Percentiles rank a stretch among this genome's conserved stretches.
Evolutionary conservation across 2,888 invertebrate species (phyloP).

Genomic region (Campaea margaritaria): DNA sequence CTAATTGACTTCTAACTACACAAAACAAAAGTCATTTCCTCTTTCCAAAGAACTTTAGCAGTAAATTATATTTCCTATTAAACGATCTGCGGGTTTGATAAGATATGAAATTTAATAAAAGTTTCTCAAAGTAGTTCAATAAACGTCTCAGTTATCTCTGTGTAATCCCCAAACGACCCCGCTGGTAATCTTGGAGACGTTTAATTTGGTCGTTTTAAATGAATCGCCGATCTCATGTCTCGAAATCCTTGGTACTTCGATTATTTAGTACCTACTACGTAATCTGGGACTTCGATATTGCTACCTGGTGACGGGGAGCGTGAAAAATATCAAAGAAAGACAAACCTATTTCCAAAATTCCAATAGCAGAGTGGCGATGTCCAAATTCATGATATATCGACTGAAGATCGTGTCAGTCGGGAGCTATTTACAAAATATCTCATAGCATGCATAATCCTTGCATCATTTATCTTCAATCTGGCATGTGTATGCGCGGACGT

Average conservation of each 20-base stretch:
- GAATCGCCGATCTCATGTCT: constrained; percentile 70
- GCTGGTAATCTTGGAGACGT: constrained; percentile 69
- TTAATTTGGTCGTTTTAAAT: constrained; percentile 76
- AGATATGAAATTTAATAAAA: constrained; percentile 61
- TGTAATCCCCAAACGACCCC: constrained; percentile 66
- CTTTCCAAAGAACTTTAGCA: constrained; percentile 40
- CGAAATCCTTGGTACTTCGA: constrained; percentile 51
- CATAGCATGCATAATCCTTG: constrained; percentile 59
- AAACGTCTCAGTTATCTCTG: constrained; percentile 67
- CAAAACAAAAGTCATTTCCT: constrained; percentile 27
- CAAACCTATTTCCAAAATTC: constrained; percentile 74
- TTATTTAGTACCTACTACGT: constrained; percentile 12
- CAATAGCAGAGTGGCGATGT: constrained; percentile 76
- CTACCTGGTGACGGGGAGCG: neutral
- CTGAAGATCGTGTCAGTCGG: constrained; percentile 55
- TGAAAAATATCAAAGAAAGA: constrained; percentile 61
- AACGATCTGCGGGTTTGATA: constrained; percentile 51
- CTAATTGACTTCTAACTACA: constrained; percentile 16
- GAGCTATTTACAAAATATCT: constrained; percentile 81
- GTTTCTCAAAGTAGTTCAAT: constrained; percentile 64
- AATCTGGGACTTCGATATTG: neutral
- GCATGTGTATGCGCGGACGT: constrained; percentile 24
- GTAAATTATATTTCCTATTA: constrained; percentile 58
- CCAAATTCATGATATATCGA: constrained; percentile 81
- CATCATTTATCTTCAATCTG: constrained; percentile 68